Evolutionary conservation across 2,888 invertebrate genomes (phyloP).

Genomic region (Eristalis tenax): DNA sequence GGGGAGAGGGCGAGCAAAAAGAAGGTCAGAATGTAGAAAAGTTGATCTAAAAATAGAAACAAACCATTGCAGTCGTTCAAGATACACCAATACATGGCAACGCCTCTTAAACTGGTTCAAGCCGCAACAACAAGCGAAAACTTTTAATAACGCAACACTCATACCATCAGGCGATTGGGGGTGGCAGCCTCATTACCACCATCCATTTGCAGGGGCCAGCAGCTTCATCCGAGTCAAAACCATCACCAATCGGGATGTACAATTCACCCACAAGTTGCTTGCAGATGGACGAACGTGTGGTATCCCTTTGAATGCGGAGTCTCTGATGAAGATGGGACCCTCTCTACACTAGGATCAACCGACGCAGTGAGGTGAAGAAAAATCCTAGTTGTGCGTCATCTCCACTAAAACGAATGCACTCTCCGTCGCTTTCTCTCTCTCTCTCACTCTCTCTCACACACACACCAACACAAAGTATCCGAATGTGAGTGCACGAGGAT

Average conservation of each 20-base stretch:
- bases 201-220: too few relatives aligned
- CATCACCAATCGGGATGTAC: conserved; percentile 4
- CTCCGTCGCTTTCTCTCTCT: neutral
- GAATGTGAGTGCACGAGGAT: neutral
- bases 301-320: conserved; percentile 11
- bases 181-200: neutral
- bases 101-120: conserved; percentile 42
- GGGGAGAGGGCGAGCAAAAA: neutral
- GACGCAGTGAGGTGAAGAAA: conserved; percentile 57
- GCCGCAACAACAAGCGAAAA: conserved; percentile 52
- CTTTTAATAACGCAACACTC: conserved; percentile 54
- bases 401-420: conserved; percentile 11
- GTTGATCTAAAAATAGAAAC: conserved; percentile 60
- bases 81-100: neutral
- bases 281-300: conserved; percentile 42
- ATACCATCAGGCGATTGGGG: conserved; percentile 29
- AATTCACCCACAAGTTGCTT: conserved; percentile 38
- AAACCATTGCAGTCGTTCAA: conserved; percentile 48
- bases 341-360: conserved; percentile 30
- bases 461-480: neutral
- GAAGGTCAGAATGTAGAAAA: conserved; percentile 38
- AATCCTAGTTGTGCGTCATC: conserved; percentile 38
- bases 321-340: conserved; percentile 30
- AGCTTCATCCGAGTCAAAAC: neutral
- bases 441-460: neutral